These are phyloP conservation scores for Rhimphoctona megacephalus DNA, from an alignment of 2,888 invertebrate genomes.

Conservation along the genomic window DNA sequence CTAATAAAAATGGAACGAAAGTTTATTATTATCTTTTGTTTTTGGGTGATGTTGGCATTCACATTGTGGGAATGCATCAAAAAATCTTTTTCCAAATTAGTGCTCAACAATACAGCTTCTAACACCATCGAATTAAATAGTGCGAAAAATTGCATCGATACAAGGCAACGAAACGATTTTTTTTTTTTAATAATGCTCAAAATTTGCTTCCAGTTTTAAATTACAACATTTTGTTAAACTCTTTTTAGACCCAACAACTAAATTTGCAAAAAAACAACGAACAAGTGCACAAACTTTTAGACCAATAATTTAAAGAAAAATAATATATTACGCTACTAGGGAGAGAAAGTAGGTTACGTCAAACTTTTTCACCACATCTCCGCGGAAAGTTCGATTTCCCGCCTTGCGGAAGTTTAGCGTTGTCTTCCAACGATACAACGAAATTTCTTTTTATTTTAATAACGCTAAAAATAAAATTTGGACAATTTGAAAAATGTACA, in stretches of 20 bases:
- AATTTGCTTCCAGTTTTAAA: no score
- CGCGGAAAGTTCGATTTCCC: no score
- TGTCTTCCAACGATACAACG: no score
- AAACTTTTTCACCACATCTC: no score
- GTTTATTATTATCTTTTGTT: background rate
- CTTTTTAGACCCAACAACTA: no score
- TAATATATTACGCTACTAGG: no score
- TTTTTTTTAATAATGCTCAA: background rate
- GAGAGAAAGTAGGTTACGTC: no score
- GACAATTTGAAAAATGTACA: background rate
- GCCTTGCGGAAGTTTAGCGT: no score
- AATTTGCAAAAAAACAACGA: no score
- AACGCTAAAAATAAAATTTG: background rate
- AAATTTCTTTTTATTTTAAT: no score
- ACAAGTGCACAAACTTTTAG: background rate
- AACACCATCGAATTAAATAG: background rate
- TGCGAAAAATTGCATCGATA: background rate
- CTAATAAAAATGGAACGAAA: slow-evolving; percentile 1
- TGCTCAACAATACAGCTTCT: background rate
- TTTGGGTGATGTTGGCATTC: background rate
- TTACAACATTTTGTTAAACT: background rate
- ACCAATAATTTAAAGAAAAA: no score
- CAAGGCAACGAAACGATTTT: background rate
- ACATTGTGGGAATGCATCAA: background rate
- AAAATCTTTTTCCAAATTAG: background rate